Percentiles rank a stretch among this genome's conserved stretches.
These are phyloP conservation scores for Poecilia wingei DNA, from an alignment of 2,797 vertebrate species.

Conservation along the genomic window DNA sequence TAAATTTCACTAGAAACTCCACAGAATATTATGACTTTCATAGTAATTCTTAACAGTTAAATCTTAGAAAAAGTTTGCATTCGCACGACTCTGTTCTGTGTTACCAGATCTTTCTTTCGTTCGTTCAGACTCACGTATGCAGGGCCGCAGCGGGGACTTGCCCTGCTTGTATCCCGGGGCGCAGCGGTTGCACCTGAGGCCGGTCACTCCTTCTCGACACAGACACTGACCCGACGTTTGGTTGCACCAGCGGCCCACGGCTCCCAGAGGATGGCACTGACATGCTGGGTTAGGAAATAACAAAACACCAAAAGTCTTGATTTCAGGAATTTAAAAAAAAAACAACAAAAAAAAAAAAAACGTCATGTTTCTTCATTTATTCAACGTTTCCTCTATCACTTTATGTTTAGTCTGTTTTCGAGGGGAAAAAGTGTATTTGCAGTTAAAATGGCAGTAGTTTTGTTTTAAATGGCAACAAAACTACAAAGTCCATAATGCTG, in stretches of 20 bases:
- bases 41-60: too few relatives aligned
- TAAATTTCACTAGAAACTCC: not conserved
- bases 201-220: slow-evolving; percentile 89
- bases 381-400: not conserved
- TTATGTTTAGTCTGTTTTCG: not conserved
- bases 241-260: slow-evolving; percentile 87
- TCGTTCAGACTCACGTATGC: slow-evolving; percentile 84
- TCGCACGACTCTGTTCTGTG: not conserved
- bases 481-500: not conserved
- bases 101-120: accelerated
- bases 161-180: slow-evolving; percentile 88
- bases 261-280: slow-evolving; percentile 89
- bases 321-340: not conserved
- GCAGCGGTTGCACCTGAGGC: slow-evolving; percentile 88
- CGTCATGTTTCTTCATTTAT: not conserved
- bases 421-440: not conserved
- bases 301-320: not conserved
- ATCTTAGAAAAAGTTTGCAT: not conserved
- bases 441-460: not conserved
- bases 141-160: slow-evolving; percentile 85
- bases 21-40: not conserved
- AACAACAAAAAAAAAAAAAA: not conserved
- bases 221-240: slow-evolving; percentile 90
- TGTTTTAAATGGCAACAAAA: not conserved
- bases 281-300: slow-evolving; percentile 76